Base-by-base conservation (phyloP, 2,888 invertebrate genomes). In the Ormyrus thymus region DNA sequence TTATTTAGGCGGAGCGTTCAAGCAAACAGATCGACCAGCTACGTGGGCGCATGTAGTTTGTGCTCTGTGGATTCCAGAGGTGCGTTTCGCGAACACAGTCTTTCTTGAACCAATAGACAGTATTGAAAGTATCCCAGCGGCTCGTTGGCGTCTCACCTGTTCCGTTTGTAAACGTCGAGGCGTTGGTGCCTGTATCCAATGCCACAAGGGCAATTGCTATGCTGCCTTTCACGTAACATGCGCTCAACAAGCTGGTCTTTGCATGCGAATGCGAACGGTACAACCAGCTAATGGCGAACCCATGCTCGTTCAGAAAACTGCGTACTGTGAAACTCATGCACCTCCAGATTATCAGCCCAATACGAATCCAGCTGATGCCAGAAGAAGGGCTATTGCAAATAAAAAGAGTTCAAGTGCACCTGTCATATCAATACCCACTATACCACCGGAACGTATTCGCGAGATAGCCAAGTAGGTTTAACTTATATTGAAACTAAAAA, bases 31-130 rank as follows among this genome's bases (percentile, higher is more conserved):
- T 89, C 94, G 97, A 86, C 87, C 90, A 11, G 93, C 96, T 0
- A 95, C 96, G 0, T 99, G 99, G 99, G 98, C 98, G 0, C 99
- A 99, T 89, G 99, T 99, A 2, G 97, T 98, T 0, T 99, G 99
- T 90, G 99, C 99, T 0, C 92, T 99, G 1, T 99, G 99, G 99
- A 98, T 99, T 85, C 99, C 99, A 1, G 99, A 99, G 93, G 98
- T 96, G 64, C 93, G 97, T 83, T 99, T 99, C 90, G 98, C 98
- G 0, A 99, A 99, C 89, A 98, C 98, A 0, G 98, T 97, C 6
- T 98, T 99, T 87, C 92, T 99, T 84, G 99, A 99, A 90, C 99
- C 99, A 0, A 97, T 99, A 93, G 98, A 99, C 91, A 98, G 98
- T 56, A 97, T 99, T 84, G 97, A 97, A 88, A 97, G 96, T 86